Percentiles rank a stretch among this genome's conserved stretches.
phyloP scores from a whole-genome alignment of 1,140 invertebrate species.

The Palaemon carinicauda region DNA sequence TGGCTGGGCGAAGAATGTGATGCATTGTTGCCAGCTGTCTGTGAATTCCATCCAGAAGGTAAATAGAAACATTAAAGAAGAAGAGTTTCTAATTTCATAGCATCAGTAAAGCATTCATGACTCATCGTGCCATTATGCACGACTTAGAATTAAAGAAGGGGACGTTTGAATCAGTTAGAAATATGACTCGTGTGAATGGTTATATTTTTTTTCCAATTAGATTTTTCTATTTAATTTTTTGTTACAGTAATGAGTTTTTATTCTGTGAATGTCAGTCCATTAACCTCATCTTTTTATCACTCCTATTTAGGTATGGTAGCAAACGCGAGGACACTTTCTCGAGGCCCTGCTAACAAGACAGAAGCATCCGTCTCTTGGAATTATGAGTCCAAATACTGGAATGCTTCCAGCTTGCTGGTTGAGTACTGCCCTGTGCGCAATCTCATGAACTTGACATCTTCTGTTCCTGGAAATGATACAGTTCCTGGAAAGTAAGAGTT shows the following conservation, averaged over 20 bases:
- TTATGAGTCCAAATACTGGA: background rate
- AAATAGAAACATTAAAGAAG: background rate
- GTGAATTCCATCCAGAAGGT: conserved; percentile 42
- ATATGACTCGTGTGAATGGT: too few species aligned
- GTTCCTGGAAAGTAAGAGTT: background rate
- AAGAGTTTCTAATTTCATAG: too few species aligned
- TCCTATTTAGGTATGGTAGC: background rate
- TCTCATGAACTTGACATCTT: background rate
- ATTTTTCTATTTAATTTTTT: too few species aligned
- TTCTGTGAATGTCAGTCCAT: too few species aligned
- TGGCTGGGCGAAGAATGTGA: conserved; percentile 6
- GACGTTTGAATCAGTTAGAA: too few species aligned
- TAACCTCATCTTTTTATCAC: too few species aligned
- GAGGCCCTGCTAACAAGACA: background rate
- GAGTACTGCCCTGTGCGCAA: background rate
- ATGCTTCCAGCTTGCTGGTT: background rate
- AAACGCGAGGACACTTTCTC: background rate
- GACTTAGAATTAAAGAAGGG: background rate
- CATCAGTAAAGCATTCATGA: background rate
- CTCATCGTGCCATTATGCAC: too few species aligned
- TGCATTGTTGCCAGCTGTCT: conserved; percentile 13
- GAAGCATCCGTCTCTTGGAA: conserved; percentile 5
- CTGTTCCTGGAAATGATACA: background rate
- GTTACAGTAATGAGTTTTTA: too few species aligned
- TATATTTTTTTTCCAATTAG: too few species aligned